A percentile compares a stretch with the other conserved stretches of the same genome.
Conservation (phyloP, 2,797 vertebrate genomes). For the Galaxias olidus region DNA sequence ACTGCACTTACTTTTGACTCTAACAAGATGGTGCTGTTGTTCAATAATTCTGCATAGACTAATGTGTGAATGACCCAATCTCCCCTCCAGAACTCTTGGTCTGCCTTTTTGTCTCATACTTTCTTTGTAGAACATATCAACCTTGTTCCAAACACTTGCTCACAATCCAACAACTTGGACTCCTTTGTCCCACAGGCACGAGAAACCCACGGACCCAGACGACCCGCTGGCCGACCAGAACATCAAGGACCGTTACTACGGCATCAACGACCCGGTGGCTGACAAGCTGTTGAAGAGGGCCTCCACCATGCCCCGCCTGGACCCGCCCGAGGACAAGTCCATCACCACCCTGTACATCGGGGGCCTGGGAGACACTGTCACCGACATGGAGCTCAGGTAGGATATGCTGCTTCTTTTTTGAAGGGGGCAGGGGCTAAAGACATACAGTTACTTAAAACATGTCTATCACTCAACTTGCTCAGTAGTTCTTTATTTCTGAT, state of each 20-base stretch:
- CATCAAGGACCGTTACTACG: slow-evolving; percentile 98
- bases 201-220: slow-evolving; percentile 97
- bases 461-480: no score
- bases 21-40: slow-evolving; percentile 15
- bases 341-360: slow-evolving; percentile 97
- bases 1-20: neutral
- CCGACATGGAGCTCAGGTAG: slow-evolving; percentile 94
- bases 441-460: no score
- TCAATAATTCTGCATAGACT: slow-evolving; percentile 4
- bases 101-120: no score
- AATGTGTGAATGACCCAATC: neutral
- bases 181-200: slow-evolving; percentile 76
- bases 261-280: slow-evolving; percentile 96
- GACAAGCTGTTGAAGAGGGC: slow-evolving; percentile 95
- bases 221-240: slow-evolving; percentile 98
- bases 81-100: no score
- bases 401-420: neutral
- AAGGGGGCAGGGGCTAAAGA: no score
- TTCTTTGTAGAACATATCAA: no score
- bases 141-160: no score
- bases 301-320: slow-evolving; percentile 95
- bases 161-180: no score
- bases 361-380: slow-evolving; percentile 92
- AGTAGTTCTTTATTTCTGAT: no score
- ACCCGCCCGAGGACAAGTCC: slow-evolving; percentile 95